Evolutionary conservation across 2,113 vertebrate species (phyloP).

Genomic region (Ranitomeya variabilis): DNA sequence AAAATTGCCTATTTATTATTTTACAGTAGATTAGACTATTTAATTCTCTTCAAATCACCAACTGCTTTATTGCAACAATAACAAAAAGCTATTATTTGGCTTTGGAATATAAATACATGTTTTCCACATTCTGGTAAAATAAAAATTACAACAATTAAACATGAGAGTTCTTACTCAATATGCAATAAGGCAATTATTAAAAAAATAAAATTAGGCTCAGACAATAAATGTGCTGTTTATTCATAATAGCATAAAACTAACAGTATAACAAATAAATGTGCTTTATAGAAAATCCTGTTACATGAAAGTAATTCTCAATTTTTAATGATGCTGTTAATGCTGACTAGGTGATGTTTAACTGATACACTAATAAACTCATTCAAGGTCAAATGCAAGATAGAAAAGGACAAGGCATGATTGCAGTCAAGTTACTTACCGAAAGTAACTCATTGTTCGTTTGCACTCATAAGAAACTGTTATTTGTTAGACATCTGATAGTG

Average conservation of each 20-base stretch:
- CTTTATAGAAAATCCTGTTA: neutral
- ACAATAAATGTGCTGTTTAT: neutral
- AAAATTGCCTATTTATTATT: slow-evolving; percentile 68
- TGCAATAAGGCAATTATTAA: neutral
- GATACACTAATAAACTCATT: neutral
- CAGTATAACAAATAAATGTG: neutral
- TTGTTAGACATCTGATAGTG: too few relatives aligned
- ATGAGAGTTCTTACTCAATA: neutral
- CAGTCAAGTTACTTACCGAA: neutral
- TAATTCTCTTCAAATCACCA: slow-evolving; percentile 49
- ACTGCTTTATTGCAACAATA: slow-evolving; percentile 54
- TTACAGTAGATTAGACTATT: slow-evolving; percentile 62
- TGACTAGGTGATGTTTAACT: neutral
- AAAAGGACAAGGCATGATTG: neutral
- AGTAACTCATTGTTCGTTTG: neutral
- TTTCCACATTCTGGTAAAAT: slow-evolving; percentile 34
- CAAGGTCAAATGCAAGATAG: neutral
- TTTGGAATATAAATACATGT: slow-evolving; percentile 49
- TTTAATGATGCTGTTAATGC: neutral
- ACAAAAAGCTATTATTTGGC: slow-evolving; percentile 46
- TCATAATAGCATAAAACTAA: neutral
- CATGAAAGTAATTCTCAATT: neutral
- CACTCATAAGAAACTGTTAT: neutral
- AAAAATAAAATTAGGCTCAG: neutral
- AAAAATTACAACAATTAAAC: slow-evolving; percentile 36